Evolutionary conservation across 2,797 vertebrate species (phyloP), one percentile per base, ranked within the genome.

Genomic region (Buphagus erythrorhynchus): DNA sequence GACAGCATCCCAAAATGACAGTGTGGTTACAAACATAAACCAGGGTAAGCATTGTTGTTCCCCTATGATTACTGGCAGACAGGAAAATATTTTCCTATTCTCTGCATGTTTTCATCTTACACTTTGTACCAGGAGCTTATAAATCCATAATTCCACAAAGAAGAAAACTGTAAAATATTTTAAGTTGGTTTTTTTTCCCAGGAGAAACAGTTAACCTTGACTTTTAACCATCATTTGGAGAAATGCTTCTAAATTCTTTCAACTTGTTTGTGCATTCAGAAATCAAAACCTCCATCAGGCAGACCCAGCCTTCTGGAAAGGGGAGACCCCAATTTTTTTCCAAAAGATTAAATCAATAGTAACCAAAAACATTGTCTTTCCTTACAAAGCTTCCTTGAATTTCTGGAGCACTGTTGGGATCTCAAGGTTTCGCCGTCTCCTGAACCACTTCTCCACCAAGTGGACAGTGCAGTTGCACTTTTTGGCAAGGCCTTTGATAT

Each of bases 351-450:
- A 66, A 91, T 19, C 40, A 48, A 6, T 11, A 59, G 55, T 11
- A 68, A 52, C 12, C 16, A 62, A 78, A 85, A 76, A 22, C 63
- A 35, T 5, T 40, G 11, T 66, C 21, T 63, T 66, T 89, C 52
- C 98, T 97, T 97, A 99, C 99, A 99, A 99, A 92, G 99, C 98
- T 93, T 99, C 99, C 97, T 97, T 98, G 97, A 99, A 99, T 87
- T 99, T 99, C 96, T 98, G 99, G 71, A 99, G 96, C 77, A 98
- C 97, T 26, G 98, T 98, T 13, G 99, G 99, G 51, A 98, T 98
- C 82, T 99, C 98, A 38, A 98, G 98, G 95, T 98, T 98, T 51
- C 99, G 97, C 92, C 99, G 98, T 31, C 97, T 98, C 93, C 99
- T 98, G 95, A 99, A 99, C 99, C 99, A 99, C 54, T 98, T 98